These are phyloP conservation scores for Microplitis demolitor DNA, from an alignment of 1,140 invertebrate genomes.

Conservation along the genomic window DNA sequence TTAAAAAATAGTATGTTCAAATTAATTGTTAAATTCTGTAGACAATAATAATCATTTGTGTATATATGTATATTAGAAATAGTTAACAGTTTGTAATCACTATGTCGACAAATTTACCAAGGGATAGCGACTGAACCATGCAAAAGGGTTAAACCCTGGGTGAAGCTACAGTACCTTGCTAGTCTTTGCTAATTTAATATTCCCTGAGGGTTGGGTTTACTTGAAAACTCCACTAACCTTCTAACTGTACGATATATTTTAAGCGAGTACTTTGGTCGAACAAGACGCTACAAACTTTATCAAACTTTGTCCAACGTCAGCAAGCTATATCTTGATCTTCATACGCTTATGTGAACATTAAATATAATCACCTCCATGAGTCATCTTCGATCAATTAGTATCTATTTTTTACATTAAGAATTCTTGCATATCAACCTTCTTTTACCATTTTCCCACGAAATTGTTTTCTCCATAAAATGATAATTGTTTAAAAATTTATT, in stretches of 20 bases:
- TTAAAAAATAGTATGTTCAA: too few species aligned
- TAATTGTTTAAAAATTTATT: too few species aligned
- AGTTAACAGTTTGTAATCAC: conserved; percentile 22
- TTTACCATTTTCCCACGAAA: too few species aligned
- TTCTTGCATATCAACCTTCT: too few species aligned
- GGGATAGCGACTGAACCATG: neutral
- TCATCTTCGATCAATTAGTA: too few species aligned
- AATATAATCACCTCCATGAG: too few species aligned
- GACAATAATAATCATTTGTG: neutral
- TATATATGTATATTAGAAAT: neutral
- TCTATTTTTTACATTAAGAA: too few species aligned
- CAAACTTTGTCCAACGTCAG: neutral
- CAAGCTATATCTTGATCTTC: neutral
- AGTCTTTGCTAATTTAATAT: conserved; percentile 39
- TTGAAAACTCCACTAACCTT: conserved; percentile 18
- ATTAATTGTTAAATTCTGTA: neutral
- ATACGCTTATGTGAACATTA: too few species aligned
- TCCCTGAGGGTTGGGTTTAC: conserved; percentile 32
- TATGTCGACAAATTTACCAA: conserved; percentile 3
- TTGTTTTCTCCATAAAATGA: too few species aligned
- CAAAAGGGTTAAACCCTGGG: conserved; percentile 4
- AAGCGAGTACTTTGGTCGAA: neutral
- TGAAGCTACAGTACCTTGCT: neutral
- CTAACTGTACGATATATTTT: conserved; percentile 4
- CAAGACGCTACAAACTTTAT: conserved; percentile 10